Percentiles rank a stretch among this genome's conserved stretches.
Evolutionary conservation across 2,888 invertebrate genomes (phyloP).

Genomic region (Rhabditoides inermis): DNA sequence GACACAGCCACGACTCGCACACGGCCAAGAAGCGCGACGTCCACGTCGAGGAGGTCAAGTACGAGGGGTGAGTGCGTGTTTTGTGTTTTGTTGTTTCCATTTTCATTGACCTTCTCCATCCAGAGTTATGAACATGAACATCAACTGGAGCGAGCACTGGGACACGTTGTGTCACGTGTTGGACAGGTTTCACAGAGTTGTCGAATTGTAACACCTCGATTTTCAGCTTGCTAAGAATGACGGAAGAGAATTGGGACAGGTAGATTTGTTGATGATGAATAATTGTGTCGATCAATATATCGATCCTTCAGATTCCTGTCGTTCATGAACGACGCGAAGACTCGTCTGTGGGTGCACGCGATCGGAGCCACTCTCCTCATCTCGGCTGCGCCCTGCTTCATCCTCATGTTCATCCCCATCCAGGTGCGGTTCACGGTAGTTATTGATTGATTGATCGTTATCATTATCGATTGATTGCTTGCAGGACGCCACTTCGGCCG

Average conservation of each 20-base stretch:
- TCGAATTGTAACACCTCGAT: too few species aligned
- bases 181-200: too few species aligned
- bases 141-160: background rate
- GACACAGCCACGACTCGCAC: slow-evolving; percentile 13
- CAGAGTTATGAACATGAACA: background rate
- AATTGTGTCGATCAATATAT: background rate
- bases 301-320: slow-evolving; percentile 31
- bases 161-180: too few species aligned
- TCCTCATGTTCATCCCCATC: slow-evolving; percentile 83
- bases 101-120: background rate
- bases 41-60: too few species aligned
- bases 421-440: slow-evolving; percentile 57
- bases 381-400: slow-evolving; percentile 84
- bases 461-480: background rate
- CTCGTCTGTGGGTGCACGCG: slow-evolving; percentile 45
- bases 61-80: background rate
- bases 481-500: slow-evolving; percentile 38
- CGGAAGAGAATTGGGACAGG: too few species aligned
- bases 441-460: background rate
- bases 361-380: slow-evolving; percentile 75
- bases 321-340: slow-evolving; percentile 43
- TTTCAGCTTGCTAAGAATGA: too few species aligned
- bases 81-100: background rate
- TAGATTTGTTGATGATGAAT: background rate
- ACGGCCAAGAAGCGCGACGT: too few species aligned